phyloP scores from a whole-genome alignment of 2,113 vertebrate species.

The Parotia lawesii region DNA sequence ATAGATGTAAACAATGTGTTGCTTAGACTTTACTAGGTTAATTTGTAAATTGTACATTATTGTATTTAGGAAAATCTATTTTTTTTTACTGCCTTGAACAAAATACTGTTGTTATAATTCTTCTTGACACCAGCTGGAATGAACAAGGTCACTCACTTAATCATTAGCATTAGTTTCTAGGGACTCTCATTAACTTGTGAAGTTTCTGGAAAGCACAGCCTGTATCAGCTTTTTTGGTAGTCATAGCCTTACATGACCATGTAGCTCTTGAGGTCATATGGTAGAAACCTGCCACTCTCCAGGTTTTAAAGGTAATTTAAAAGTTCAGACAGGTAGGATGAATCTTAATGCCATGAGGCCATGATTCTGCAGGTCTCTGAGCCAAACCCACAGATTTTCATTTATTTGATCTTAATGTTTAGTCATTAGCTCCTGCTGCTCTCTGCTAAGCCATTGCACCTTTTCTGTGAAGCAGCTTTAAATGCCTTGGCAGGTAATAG shows the following conservation, averaged over 20 bases:
- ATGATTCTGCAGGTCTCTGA: neutral
- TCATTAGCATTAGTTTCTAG: neutral
- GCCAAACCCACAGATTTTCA: neutral
- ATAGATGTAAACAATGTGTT: neutral
- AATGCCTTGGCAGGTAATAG: neutral
- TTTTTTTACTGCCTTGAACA: neutral
- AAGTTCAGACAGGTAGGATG: neutral
- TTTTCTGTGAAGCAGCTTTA: neutral
- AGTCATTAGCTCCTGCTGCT: neutral
- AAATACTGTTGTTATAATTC: neutral
- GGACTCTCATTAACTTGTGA: neutral
- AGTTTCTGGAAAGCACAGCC: neutral
- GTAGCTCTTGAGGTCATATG: neutral
- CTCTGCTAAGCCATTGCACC: neutral
- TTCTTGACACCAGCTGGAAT: neutral
- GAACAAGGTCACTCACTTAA: neutral
- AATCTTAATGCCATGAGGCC: neutral
- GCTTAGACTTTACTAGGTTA: neutral
- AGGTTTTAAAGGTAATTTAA: neutral
- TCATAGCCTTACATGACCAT: neutral
- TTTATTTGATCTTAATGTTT: neutral
- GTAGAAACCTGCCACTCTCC: neutral
- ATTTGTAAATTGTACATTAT: neutral
- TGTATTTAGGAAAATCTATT: neutral
- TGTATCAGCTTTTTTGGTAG: neutral